Evolutionary conservation across 2,888 invertebrate species (phyloP), one percentile per base, ranked within the genome.

Genomic region (Aspidiotus destructor): DNA sequence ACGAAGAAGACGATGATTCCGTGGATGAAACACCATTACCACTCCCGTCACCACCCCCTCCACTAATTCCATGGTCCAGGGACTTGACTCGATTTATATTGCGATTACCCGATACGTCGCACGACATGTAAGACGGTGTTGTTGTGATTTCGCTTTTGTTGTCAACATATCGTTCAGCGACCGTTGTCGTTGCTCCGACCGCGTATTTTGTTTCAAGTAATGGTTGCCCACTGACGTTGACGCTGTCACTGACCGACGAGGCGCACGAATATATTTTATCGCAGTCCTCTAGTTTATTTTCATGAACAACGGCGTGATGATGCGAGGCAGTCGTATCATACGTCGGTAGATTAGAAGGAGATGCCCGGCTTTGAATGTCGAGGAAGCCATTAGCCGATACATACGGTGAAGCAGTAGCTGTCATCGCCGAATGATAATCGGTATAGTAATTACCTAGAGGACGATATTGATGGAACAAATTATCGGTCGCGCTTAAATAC

Each of bases 401-500:
- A 75, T 87, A 87, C 1, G 83, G 80, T 68, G 82, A 79, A 3
- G 82, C 77, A 1, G 58, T 42, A 7, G 64, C 55, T 8, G 87
- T 83, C 28, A 28, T 28, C 57, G 87, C 83, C 73, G 87, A 87
- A 73, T 86, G 86, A 70, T 74, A 73, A 41, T 74, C 74, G n/a
- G 73, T 70, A 11, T 88, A 85, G 75, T 89, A 89, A 7, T 85
- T 83, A 53, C 91, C 88, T 62, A 93, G 78, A n/a, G 92, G 87
- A 72, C 92, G 85, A 78, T 93, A 93, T 78, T 92, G 92, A 76
- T 89, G 88, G 81, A 92, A 92, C 74, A 93, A 83, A 75, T 92
- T 92, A 75, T 92, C 92, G 10, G 91, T 86, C 6, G 62, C 62
- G 9, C 82, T 84, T 73, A 92, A 79, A 79, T 92, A 86, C 8